Evolutionary conservation across 2,888 invertebrate genomes (phyloP).

Genomic region (Aradus depressus): DNA sequence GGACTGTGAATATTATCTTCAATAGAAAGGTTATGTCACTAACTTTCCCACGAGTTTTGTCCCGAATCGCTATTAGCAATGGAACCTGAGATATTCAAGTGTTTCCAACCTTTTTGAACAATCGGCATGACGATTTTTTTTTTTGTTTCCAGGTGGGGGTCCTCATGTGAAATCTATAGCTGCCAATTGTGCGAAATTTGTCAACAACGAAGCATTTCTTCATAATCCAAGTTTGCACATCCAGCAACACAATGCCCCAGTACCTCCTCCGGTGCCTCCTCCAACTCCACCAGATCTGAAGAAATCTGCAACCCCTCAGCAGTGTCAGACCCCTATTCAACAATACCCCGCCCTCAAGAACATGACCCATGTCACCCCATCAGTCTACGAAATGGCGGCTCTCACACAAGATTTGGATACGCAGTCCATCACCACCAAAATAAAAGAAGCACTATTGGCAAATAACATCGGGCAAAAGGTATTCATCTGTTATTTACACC

Average conservation of each 20-base stretch:
- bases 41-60: no score
- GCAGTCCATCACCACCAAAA: slow-evolving; percentile 88
- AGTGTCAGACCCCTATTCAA: slow-evolving; percentile 25
- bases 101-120: neutral
- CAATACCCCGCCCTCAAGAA: slow-evolving; percentile 49
- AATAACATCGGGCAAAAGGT: slow-evolving; percentile 96
- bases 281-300: slow-evolving; percentile 27
- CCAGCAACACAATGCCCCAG: slow-evolving; percentile 15
- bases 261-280: slow-evolving; percentile 24
- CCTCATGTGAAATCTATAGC: slow-evolving; percentile 26
- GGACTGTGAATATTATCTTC: no score
- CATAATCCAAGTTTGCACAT: slow-evolving; percentile 22
- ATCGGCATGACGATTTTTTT: neutral
- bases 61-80: no score
- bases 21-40: no score
- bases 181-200: slow-evolving; percentile 24
- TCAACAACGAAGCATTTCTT: slow-evolving; percentile 23
- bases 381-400: slow-evolving; percentile 95
- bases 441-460: slow-evolving; percentile 89
- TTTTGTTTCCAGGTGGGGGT: slow-evolving; percentile 19
- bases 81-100: neutral
- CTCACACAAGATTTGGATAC: slow-evolving; percentile 93
- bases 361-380: slow-evolving; percentile 71
- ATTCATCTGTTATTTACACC: no score
- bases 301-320: slow-evolving; percentile 24